A percentile compares a stretch with the other conserved stretches of the same genome.
These are phyloP conservation scores for Thaleichthys pacificus DNA, from an alignment of 2,797 vertebrate species.

Conservation along the genomic window DNA sequence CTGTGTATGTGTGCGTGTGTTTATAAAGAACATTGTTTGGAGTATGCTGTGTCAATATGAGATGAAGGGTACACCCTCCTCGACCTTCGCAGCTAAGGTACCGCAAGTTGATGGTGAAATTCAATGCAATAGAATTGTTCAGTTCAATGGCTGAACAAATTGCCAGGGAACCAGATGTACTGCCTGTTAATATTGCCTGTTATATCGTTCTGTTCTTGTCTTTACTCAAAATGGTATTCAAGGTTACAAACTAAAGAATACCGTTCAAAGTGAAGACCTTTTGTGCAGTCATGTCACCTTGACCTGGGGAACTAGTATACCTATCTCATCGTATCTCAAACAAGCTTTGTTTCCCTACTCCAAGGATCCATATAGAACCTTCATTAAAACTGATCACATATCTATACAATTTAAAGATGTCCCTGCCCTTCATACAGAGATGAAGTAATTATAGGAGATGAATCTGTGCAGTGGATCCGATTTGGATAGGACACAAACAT, in stretches of 20 bases:
- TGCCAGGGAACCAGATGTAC: neutral
- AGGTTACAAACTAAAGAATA: too few relatives aligned
- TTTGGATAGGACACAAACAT: too few relatives aligned
- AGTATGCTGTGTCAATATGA: neutral
- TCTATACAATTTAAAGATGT: too few relatives aligned
- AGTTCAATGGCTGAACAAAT: neutral
- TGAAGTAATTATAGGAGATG: too few relatives aligned
- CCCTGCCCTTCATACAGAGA: too few relatives aligned
- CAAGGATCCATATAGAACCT: neutral
- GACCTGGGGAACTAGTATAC: too few relatives aligned
- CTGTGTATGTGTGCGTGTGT: conserved; percentile 6
- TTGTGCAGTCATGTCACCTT: too few relatives aligned
- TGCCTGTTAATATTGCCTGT: neutral
- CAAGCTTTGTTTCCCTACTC: neutral
- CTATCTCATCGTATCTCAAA: too few relatives aligned
- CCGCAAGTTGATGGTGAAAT: conserved; percentile 2
- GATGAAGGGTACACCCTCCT: conserved; percentile 11
- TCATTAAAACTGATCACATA: neutral
- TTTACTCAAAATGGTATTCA: neutral
- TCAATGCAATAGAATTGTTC: conserved; percentile 1
- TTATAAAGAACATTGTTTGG: neutral
- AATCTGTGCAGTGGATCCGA: too few relatives aligned
- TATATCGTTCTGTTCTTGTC: neutral
- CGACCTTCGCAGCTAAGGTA: neutral
- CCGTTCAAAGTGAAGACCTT: too few relatives aligned